Percentiles rank a stretch among this genome's conserved stretches.
These are phyloP conservation scores for Drosophila prosaltans DNA, from an alignment of 1,140 invertebrate genomes.

Conservation along the genomic window DNA sequence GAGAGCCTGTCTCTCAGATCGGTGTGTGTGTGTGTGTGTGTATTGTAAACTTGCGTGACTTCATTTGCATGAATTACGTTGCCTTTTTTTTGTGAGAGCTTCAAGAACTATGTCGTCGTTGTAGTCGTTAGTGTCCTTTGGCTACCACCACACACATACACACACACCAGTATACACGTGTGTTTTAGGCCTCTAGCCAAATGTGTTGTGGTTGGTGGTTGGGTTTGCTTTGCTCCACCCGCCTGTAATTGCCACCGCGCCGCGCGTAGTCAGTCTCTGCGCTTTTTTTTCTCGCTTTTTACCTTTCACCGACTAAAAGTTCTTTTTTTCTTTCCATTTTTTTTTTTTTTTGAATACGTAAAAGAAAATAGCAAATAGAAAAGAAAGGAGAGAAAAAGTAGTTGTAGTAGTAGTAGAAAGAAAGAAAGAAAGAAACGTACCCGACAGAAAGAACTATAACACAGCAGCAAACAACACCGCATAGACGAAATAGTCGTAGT, in stretches of 20 bases:
- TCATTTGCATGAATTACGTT: conserved; percentile 81
- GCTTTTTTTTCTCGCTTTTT: conserved; percentile 30
- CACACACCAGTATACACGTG: conserved; percentile 27
- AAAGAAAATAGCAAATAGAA: conserved; percentile 40
- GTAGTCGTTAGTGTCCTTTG: conserved; percentile 66
- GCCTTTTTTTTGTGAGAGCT: conserved; percentile 45
- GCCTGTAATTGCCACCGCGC: conserved; percentile 61
- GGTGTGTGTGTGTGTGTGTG: not conserved
- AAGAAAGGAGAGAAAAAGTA: conserved; percentile 15
- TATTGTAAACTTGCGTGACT: conserved; percentile 73
- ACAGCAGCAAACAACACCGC: conserved; percentile 20
- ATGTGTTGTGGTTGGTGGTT: conserved; percentile 46
- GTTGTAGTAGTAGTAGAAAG: too few species aligned
- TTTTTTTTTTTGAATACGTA: conserved; percentile 56
- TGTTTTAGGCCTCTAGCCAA: conserved; percentile 37
- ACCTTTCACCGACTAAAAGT: conserved; percentile 36
- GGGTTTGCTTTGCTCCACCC: conserved; percentile 45
- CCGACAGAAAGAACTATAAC: conserved; percentile 44
- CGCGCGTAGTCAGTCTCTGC: conserved; percentile 61
- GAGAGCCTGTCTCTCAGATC: conserved; percentile 15
- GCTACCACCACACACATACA: conserved; percentile 28
- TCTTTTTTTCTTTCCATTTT: conserved; percentile 28
- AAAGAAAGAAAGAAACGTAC: conserved; percentile 2
- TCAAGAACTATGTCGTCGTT: conserved; percentile 22
- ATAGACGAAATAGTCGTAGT: conserved; percentile 74